A percentile compares a stretch with the other conserved stretches of the same genome.
These are phyloP conservation scores for Homarus gammarus DNA, from an alignment of 2,888 invertebrate genomes.

Conservation along the genomic window DNA sequence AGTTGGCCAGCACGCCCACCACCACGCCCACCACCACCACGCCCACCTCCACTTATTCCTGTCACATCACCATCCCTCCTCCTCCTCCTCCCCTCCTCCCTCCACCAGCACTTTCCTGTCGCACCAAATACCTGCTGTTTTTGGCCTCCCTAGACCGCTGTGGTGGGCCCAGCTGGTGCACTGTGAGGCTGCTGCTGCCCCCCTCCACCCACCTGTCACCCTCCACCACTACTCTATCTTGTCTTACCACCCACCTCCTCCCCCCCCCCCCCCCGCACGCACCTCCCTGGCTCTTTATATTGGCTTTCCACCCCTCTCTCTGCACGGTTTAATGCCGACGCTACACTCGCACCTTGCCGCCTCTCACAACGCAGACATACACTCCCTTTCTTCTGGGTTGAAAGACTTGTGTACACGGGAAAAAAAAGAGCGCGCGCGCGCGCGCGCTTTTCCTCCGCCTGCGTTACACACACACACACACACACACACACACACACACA, in stretches of 20 bases:
- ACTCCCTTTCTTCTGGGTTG: background rate
- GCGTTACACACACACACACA: background rate
- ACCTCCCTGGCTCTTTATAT: conserved; percentile 20
- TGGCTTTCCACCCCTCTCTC: conserved; percentile 23
- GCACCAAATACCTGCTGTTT: conserved; percentile 26
- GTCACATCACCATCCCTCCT: background rate
- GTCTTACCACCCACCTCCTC: background rate
- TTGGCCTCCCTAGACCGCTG: conserved; percentile 40
- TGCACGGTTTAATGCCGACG: conserved; percentile 27
- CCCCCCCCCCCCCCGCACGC: background rate
- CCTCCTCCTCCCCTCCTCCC: background rate
- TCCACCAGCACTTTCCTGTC: too few relatives aligned
- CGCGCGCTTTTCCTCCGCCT: too few relatives aligned
- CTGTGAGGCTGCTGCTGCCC: conserved; percentile 67
- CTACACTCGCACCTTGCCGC: conserved; percentile 18
- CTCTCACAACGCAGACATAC: conserved; percentile 31
- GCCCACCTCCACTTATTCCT: background rate
- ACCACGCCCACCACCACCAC: too few relatives aligned
- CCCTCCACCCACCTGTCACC: conserved; percentile 22
- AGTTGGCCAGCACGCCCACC: conserved; percentile 65
- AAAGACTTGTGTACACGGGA: background rate
- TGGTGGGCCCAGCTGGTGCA: conserved; percentile 60
- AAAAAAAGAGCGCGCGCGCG: too few relatives aligned
- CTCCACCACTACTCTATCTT: background rate
- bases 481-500: conserved; percentile 1